Evolutionary conservation across 2,113 vertebrate genomes (phyloP).

Genomic region (Hippopotamus amphibius): DNA sequence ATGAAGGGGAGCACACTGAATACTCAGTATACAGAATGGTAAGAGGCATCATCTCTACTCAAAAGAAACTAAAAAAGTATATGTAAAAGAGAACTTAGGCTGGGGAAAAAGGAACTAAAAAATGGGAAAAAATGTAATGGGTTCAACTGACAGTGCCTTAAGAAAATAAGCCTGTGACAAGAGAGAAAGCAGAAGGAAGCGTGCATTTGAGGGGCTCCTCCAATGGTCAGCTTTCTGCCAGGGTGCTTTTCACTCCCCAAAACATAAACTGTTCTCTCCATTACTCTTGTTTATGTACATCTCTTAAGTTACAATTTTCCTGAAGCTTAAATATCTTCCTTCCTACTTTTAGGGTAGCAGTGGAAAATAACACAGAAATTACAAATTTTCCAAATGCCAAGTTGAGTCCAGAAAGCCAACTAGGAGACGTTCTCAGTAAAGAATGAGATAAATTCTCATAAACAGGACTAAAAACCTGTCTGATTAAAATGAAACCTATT

Average conservation of each 20-base stretch:
- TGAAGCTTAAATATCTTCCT: conserved; percentile 5
- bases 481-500: conserved; percentile 11
- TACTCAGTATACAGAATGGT: neutral
- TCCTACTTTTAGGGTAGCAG: conserved; percentile 18
- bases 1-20: neutral
- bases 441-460: neutral
- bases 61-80: conserved; percentile 42
- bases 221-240: conserved; percentile 4
- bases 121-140: neutral
- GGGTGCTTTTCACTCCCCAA: neutral
- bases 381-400: conserved; percentile 46
- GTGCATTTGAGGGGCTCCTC: neutral
- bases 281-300: neutral
- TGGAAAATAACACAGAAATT: conserved; percentile 16
- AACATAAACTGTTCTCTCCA: conserved; percentile 2
- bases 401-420: neutral
- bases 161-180: neutral
- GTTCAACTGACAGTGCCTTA: neutral
- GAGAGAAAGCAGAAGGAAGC: neutral
- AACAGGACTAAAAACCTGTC: neutral
- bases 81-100: neutral
- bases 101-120: neutral
- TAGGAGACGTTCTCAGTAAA: neutral
- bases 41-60: neutral
- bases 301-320: neutral